Conservation (phyloP, 2,888 invertebrate species). For the Eremobia ochroleuca region DNA sequence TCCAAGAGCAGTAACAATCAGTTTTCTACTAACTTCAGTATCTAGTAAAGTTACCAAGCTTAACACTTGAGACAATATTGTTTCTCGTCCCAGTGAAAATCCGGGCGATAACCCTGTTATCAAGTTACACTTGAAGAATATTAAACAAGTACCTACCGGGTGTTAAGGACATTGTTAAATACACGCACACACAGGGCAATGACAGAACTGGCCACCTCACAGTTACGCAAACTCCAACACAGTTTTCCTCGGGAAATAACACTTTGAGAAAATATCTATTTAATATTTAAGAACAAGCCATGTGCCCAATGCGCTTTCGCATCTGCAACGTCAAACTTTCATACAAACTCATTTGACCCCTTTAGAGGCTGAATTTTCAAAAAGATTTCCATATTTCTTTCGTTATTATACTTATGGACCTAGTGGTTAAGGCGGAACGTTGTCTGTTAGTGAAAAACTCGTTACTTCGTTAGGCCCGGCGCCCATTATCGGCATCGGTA, state of each 20-base stretch:
- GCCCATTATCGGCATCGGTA: too few relatives aligned
- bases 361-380: too few relatives aligned
- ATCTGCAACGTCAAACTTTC: too few relatives aligned
- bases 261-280: neutral
- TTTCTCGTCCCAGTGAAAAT: neutral
- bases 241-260: neutral
- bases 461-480: too few relatives aligned
- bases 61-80: neutral
- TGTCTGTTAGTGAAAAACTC: neutral
- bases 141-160: neutral
- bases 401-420: too few relatives aligned
- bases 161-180: neutral
- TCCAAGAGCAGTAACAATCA: too few relatives aligned
- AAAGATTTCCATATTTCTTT: too few relatives aligned
- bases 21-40: too few relatives aligned
- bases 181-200: neutral
- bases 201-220: neutral
- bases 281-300: neutral
- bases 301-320: too few relatives aligned
- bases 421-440: neutral
- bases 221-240: neutral
- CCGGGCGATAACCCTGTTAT: neutral
- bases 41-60: neutral
- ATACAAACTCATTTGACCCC: too few relatives aligned
- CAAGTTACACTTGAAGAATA: slow-evolving; percentile 1